A percentile compares a stretch with the other conserved stretches of the same genome.
Evolutionary conservation across 2,113 vertebrate species (phyloP).

Genomic region (Heterotilapia buettikoferi): DNA sequence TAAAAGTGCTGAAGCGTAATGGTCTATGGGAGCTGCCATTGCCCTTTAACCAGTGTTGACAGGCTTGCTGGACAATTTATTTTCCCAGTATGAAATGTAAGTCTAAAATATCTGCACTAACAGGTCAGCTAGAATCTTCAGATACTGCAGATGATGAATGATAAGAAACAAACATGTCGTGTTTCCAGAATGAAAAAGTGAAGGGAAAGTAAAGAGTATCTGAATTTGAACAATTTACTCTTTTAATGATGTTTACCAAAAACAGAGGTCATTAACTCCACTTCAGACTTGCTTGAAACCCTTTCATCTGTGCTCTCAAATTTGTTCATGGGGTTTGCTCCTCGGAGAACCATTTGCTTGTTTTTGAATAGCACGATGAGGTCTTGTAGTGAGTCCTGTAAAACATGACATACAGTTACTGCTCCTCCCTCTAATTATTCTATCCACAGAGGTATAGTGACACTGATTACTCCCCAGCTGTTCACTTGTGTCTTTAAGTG

Average conservation of each 20-base stretch:
- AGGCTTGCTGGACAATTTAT: constrained; percentile 39
- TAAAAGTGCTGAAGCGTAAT: constrained; percentile 44
- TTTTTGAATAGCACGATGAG: constrained; percentile 2
- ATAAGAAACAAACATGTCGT: not conserved
- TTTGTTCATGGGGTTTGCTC: not conserved
- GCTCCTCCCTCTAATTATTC: not conserved
- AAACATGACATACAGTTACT: not conserved
- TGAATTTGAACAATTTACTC: constrained; percentile 20
- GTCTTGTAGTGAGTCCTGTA: not conserved
- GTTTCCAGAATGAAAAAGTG: constrained; percentile 25
- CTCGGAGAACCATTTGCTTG: not conserved
- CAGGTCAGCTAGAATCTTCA: not conserved
- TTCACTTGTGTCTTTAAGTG: not conserved
- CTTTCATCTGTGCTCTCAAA: not conserved
- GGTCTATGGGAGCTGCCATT: constrained; percentile 40
- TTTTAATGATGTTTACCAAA: constrained; percentile 17
- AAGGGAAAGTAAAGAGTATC: constrained; percentile 11
- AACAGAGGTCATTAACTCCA: constrained; percentile 12
- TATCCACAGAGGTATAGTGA: not conserved
- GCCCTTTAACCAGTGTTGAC: constrained; percentile 34
- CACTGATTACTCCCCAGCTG: not conserved
- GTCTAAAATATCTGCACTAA: constrained; percentile 4
- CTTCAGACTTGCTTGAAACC: not conserved
- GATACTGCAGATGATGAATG: constrained; percentile 5
- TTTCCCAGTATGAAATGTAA: constrained; percentile 21